Base-by-base conservation (phyloP, 1,140 invertebrate species). In the Hypothenemus hampei region DNA sequence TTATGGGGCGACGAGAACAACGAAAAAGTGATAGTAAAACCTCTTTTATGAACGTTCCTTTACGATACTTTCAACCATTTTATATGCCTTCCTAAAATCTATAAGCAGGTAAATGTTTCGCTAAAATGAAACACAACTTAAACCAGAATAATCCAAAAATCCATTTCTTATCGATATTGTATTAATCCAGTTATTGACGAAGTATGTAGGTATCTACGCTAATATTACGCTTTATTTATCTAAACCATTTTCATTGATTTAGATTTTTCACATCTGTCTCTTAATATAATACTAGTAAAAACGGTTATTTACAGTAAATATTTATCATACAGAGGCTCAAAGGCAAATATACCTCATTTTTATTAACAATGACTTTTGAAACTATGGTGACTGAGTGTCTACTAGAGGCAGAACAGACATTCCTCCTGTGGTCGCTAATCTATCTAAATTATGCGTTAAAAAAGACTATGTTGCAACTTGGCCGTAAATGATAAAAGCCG, bases 1-100 rank as follows among this genome's bases (percentile, higher is more conserved):
- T 43, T n/a, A 53, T 53, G 40, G 50, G 50, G 45, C 31, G 39
- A 22, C 40, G 43, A 36, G n/a, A n/a, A n/a, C n/a, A n/a, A n/a
- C n/a, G n/a, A n/a, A n/a, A n/a, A n/a, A n/a, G n/a, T n/a, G n/a
- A 53, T 53, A 53, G 40, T 53, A 7, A 37, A 44, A 53, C 37
- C 35, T 35, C 24, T 20, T 56, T 56, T 56, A 56, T 56, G n/a
- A 33, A 15, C 15, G 23, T 10, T 40, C 18, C 37, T 45, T 56
- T 48, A 56, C 54, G 54, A 56, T 56, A 49, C 49, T 56, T 56
- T 56, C 45, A 37, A 45, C 54, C 54, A 56, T 48, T 56, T 48
- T 55, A 55, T 40, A 31, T 8, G 13, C 26, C 26, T 8, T 1
- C 10, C 8, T 13, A 31, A 31, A 31, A 31, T 31, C 13, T 13